phyloP scores from a whole-genome alignment of 2,113 vertebrate species.

The Myodes glareolus region DNA sequence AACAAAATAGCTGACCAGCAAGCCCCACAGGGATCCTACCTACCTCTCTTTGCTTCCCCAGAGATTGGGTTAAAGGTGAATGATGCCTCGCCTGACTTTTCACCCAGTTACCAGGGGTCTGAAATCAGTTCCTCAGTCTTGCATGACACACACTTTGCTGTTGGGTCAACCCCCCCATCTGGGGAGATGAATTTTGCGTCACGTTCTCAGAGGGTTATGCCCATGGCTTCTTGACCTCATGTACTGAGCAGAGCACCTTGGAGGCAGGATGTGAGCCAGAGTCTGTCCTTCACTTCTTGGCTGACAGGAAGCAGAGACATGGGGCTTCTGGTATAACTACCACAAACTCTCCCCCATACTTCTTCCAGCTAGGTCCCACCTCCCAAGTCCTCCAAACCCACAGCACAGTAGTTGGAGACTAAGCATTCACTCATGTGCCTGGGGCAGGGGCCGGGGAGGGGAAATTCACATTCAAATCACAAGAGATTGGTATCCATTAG shows the following conservation, averaged over 20 bases:
- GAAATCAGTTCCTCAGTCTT: background rate
- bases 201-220: background rate
- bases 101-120: background rate
- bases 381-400: background rate
- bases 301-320: background rate
- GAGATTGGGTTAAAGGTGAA: no score
- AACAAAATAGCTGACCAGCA: background rate
- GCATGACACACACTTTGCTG: background rate
- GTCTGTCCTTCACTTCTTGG: background rate
- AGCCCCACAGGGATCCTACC: background rate
- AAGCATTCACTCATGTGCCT: background rate
- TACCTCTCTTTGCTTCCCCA: background rate
- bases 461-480: background rate
- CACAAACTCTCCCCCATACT: background rate
- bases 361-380: background rate
- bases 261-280: background rate
- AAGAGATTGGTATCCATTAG: background rate
- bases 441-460: background rate
- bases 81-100: background rate
- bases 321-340: background rate
- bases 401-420: background rate
- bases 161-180: background rate
- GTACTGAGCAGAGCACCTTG: background rate
- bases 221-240: background rate
- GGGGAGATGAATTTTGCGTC: background rate